Evolutionary conservation across 2,113 vertebrate species (phyloP).

Genomic region (Tachysurus fulvidraco): DNA sequence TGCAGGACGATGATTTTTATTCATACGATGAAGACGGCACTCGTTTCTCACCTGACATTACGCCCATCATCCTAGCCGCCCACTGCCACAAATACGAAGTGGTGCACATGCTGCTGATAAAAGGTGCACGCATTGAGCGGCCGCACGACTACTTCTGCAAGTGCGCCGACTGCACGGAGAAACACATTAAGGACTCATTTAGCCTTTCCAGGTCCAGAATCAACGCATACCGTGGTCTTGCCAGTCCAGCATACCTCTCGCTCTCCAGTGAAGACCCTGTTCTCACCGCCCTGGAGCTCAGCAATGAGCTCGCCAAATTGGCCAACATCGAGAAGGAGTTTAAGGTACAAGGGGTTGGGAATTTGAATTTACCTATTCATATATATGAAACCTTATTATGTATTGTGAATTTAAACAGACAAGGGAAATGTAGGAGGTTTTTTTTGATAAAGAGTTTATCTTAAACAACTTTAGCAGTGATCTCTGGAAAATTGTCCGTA

Average conservation of each 20-base stretch:
- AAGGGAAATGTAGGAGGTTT: too few species aligned
- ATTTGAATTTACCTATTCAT: too few species aligned
- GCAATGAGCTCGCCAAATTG: constrained; percentile 84
- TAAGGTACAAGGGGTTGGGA: constrained; percentile 73
- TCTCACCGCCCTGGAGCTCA: constrained; percentile 85
- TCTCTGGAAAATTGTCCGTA: too few species aligned
- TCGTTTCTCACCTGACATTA: constrained; percentile 87
- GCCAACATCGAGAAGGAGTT: constrained; percentile 91
- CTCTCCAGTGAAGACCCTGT: constrained; percentile 87
- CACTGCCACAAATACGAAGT: constrained; percentile 90
- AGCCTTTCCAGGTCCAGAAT: constrained; percentile 86
- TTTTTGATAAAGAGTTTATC: background rate
- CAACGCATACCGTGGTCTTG: constrained; percentile 86
- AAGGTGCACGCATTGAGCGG: constrained; percentile 83
- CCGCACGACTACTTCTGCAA: constrained; percentile 89
- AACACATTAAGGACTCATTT: constrained; percentile 83
- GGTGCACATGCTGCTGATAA: constrained; percentile 83
- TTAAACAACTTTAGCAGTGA: too few species aligned
- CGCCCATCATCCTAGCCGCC: constrained; percentile 85
- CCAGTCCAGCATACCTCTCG: constrained; percentile 84
- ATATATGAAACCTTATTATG: too few species aligned
- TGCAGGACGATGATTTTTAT: constrained; percentile 86
- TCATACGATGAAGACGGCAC: constrained; percentile 90
- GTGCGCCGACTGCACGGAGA: constrained; percentile 81
- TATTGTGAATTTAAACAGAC: background rate